Conservation (phyloP, 2,797 vertebrate genomes). For the Psittacula echo region DNA sequence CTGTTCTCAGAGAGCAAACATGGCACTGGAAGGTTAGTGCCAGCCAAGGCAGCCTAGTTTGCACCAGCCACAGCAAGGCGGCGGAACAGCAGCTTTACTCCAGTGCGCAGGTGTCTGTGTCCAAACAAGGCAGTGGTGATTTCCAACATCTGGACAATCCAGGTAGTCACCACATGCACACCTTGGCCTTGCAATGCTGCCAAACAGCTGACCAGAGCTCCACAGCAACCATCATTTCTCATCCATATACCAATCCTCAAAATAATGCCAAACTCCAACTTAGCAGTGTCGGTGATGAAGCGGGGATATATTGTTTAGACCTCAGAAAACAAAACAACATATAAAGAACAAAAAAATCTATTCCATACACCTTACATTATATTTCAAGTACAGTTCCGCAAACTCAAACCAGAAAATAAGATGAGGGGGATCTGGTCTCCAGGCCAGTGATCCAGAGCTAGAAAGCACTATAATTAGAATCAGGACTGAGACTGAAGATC, state of each 20-base stretch:
- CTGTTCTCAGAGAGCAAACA: not conserved
- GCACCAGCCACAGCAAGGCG: not conserved
- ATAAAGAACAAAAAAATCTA: not conserved
- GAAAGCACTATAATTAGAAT: conserved; percentile 38
- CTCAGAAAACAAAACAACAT: not conserved
- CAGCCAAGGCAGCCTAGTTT: not conserved
- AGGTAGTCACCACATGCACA: not conserved
- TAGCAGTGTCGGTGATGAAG: not conserved
- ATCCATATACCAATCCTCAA: not conserved
- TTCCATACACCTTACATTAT: not conserved
- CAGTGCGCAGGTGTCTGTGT: fast-evolving
- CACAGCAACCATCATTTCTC: not conserved
- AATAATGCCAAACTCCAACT: not conserved
- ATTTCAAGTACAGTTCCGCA: not conserved
- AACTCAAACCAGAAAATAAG: not conserved
- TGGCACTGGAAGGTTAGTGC: not conserved
- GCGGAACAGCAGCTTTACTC: not conserved
- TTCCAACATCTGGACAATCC: not conserved
- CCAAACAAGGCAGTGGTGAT: fast-evolving
- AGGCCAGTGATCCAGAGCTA: conserved; percentile 3
- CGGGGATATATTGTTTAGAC: not conserved
- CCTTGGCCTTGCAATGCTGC: not conserved
- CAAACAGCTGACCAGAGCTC: not conserved
- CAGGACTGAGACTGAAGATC: conserved; percentile 2
- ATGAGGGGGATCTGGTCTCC: not conserved